A percentile compares a stretch with the other conserved stretches of the same genome.
Evolutionary conservation across 2,797 vertebrate species (phyloP).

Genomic region (Falco columbarius): DNA sequence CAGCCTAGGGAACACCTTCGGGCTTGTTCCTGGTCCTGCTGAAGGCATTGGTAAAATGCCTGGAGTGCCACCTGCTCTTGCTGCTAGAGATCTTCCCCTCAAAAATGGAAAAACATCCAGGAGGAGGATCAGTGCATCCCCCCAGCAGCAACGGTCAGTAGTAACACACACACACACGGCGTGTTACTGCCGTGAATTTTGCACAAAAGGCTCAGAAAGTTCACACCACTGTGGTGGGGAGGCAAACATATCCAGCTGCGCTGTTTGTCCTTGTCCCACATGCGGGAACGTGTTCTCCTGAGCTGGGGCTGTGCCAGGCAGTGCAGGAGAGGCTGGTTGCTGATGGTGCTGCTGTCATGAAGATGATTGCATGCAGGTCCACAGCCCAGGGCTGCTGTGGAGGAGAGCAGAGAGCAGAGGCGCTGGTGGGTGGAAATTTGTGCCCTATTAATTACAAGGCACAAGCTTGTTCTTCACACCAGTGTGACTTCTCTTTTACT

Average conservation of each 20-base stretch:
- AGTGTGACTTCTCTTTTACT: neutral
- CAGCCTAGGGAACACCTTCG: neutral
- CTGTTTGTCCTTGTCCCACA: neutral
- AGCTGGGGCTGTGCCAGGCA: neutral
- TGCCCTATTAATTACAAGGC: neutral
- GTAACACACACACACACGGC: rapidly evolving
- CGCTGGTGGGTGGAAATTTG: neutral
- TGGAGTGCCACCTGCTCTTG: neutral
- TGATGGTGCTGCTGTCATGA: neutral
- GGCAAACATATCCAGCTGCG: neutral
- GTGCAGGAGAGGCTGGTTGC: neutral
- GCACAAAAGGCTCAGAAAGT: neutral
- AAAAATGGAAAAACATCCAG: neutral
- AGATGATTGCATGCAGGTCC: neutral
- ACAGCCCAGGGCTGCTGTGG: neutral
- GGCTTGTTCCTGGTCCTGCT: neutral
- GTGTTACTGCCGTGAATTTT: neutral
- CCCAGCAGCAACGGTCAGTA: neutral
- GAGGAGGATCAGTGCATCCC: neutral
- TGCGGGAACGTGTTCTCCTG: neutral
- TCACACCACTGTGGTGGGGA: neutral
- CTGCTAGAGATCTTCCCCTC: neutral
- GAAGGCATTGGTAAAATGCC: neutral
- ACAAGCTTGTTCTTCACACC: neutral
- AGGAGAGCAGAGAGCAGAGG: neutral